Conservation (phyloP, 2,113 vertebrate genomes). For the Aix galericulata region DNA sequence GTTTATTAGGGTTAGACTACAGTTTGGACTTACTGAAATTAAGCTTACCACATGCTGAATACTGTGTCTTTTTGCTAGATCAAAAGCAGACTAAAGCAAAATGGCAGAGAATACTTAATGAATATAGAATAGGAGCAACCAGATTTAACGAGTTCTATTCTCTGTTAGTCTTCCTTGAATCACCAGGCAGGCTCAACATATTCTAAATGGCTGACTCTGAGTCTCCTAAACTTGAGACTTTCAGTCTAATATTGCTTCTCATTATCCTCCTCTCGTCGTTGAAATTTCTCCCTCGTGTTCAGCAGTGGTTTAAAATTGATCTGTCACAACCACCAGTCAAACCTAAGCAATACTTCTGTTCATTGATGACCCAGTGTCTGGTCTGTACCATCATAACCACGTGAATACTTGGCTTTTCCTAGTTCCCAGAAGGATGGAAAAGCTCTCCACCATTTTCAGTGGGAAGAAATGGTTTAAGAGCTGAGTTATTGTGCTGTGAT, state of each 20-base stretch:
- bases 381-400: not conserved
- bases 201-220: not conserved
- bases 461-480: not conserved
- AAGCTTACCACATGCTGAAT: not conserved
- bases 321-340: not conserved
- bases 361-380: not conserved
- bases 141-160: not conserved
- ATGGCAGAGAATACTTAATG: not conserved
- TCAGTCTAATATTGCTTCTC: not conserved
- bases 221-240: not conserved
- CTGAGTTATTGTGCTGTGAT: not conserved
- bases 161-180: not conserved
- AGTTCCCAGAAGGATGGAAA: not conserved
- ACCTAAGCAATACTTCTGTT: not conserved
- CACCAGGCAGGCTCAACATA: not conserved
- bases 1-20: not conserved
- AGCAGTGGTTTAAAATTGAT: not conserved
- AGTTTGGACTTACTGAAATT: not conserved
- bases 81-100: not conserved
- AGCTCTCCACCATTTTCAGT: not conserved
- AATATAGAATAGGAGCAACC: not conserved
- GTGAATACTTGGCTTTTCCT: not conserved
- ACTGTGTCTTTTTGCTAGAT: not conserved
- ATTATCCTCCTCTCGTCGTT: not conserved
- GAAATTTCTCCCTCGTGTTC: not conserved